Evolutionary conservation across 2,888 invertebrate genomes (phyloP), one percentile per base, ranked within the genome.

Genomic region (Blastobasis adustella): DNA sequence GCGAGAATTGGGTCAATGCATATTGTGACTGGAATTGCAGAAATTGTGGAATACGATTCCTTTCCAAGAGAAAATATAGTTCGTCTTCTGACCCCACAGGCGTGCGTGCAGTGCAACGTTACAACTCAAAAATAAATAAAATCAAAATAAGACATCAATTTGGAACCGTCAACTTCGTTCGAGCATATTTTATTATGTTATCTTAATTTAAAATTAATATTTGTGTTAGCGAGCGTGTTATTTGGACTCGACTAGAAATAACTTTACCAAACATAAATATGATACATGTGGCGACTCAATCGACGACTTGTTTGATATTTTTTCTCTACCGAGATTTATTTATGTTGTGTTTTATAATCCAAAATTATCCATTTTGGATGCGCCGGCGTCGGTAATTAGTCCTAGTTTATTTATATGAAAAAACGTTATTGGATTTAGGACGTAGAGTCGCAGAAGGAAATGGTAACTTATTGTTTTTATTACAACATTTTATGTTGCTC

Each of bases 231-330:
- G 63, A 55, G 62, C 69, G 68, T 71, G 72, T 76, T 82, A 80
- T 81, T 79, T 75, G 70, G 67, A 73, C 73, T 66, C 62, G 61
- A 68, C 76, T 77, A 73, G 79, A 78, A 84, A 85, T 85, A 86
- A 80, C 82, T 71, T 76, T 69, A 45, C 65, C 69, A 77, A 81
- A 82, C 79, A 77, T 80, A 81, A 82, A 81, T 82, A 82, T 76
- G 81, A 79, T 81, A 76, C 83, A 82, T 77, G 80, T 81, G 81
- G 78, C 73, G 69, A 75, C 81, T 79, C 78, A 79, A 82, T 81
- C 53, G 49, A 44, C 45, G 57, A 55, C 53, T 52, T 57, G 52
- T 58, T 58, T 55, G 54, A 69, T 67, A 64, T 74, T 72, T 73
- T 68, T 67, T 64, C 56, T 54, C 49, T 61, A 58, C 65, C 23